Evolutionary conservation across 2,797 vertebrate species (phyloP).

Genomic region (Pipistrellus pipistrellus): DNA sequence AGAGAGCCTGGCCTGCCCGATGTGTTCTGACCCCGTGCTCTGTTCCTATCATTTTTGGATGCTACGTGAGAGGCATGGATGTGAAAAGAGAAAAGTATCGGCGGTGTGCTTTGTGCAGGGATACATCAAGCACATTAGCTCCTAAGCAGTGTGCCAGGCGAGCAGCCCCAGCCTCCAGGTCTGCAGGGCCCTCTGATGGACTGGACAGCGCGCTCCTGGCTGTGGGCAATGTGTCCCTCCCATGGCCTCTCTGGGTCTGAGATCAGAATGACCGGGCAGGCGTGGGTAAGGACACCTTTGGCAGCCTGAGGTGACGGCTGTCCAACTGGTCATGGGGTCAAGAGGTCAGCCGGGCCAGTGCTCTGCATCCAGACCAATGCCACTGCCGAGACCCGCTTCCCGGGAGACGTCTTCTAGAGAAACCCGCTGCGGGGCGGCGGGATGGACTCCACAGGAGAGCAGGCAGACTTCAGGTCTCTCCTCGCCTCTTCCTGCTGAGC

Average conservation of each 20-base stretch:
- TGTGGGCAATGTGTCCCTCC: rapidly evolving
- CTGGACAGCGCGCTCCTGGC: background rate
- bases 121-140: background rate
- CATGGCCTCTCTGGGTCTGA: background rate
- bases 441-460: background rate
- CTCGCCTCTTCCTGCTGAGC: background rate
- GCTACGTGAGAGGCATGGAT: conserved; percentile 29
- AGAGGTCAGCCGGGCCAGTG: background rate
- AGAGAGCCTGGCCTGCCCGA: conserved; percentile 52
- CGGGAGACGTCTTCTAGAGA: background rate
- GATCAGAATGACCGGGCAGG: background rate
- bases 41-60: no score
- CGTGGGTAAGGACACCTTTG: background rate
- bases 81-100: conserved; percentile 57
- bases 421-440: background rate
- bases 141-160: background rate
- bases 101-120: background rate
- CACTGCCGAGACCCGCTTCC: background rate
- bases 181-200: rapidly evolving
- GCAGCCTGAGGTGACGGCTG: no score
- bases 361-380: background rate
- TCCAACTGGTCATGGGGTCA: no score
- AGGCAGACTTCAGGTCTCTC: background rate
- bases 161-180: rapidly evolving
- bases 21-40: background rate